Conservation (phyloP, 2,888 invertebrate genomes). For the Synergus gifuensis region DNA sequence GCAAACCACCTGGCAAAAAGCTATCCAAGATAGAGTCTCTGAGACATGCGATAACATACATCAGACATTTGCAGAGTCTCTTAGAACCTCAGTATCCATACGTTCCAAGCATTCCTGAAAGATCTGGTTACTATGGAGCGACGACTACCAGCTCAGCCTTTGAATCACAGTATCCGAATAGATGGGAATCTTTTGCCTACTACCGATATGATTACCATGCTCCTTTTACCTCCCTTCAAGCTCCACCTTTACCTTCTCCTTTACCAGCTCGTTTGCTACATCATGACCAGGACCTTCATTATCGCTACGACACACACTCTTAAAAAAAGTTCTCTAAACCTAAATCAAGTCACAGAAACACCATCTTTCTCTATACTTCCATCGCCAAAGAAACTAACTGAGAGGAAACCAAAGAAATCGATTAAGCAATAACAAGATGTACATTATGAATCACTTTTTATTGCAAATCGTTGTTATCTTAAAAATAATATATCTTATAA, state of each 20-base stretch:
- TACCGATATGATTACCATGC: constrained; percentile 74
- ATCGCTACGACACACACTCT: constrained; percentile 51
- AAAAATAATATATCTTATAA: neutral
- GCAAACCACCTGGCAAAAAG: constrained; percentile 91
- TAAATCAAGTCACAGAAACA: neutral
- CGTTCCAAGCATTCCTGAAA: constrained; percentile 63
- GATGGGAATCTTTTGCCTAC: constrained; percentile 74
- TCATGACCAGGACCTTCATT: constrained; percentile 51
- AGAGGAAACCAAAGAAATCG: neutral
- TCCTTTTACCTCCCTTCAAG: constrained; percentile 64
- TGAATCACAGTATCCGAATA: constrained; percentile 67
- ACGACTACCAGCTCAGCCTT: constrained; percentile 58
- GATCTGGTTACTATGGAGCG: constrained; percentile 62
- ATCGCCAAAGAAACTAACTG: neutral
- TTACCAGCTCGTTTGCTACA: constrained; percentile 60
- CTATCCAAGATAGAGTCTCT: constrained; percentile 91
- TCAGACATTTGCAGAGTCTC: constrained; percentile 84
- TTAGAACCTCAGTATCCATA: constrained; percentile 75
- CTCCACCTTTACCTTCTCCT: constrained; percentile 58
- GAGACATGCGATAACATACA: constrained; percentile 89
- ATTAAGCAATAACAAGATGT: neutral
- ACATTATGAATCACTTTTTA: neutral
- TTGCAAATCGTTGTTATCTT: neutral
- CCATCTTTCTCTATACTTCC: neutral
- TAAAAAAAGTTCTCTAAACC: constrained; percentile 29